Evolutionary conservation across 64 coral and sea anemone species (phyloP), one percentile per base, ranked within the genome.

Genomic region (Cladopsammia gracilis): DNA sequence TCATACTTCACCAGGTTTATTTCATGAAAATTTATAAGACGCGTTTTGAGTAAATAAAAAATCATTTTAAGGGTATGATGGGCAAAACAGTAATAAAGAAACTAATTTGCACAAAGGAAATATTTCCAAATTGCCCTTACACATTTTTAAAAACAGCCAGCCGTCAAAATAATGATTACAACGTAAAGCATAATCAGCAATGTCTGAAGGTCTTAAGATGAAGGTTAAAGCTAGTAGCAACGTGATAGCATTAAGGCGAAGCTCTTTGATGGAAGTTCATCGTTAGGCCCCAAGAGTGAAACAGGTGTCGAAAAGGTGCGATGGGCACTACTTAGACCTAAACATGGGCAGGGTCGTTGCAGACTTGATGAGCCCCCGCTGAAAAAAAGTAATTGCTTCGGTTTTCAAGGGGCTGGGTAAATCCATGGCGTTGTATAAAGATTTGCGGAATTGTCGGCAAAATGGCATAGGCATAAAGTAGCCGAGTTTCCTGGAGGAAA

Each of bases 221-320:
- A 69, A 3, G 22, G 19, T 69, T 69, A 69, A 69, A 19, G 20
- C 65, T n/a, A n/a, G n/a, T 19, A 69, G 22, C 15, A 69, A 19
- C 19, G 65, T 69, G 4, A 53, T 53, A 53, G 51, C 51, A 4
- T 53, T 69, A 19, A 69, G 65, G 22, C 19, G 20, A 69, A n/a
- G 65, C 22, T 69, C 16, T 19, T 69, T 69, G 65, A 69, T 22
- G 20, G 65, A 6, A 69, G 19, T 19, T 69, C 8, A 24, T 69
- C 65, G 20, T 69, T 69, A n/a, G 65, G 22, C 22, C 65, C 65
- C 65, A 69, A 69, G 65, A 69, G 65, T n/a, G 65, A 69, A 69
- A 25, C 65, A 69, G 13, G 19, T 69, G 65, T 19, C 65, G 65
- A 69, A 69, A 69, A 3, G 3, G 65, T n/a, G 19, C 20, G 65